Evolutionary conservation across 2,888 invertebrate species (phyloP), one percentile per base, ranked within the genome.

Genomic region (Xylota sylvarum): DNA sequence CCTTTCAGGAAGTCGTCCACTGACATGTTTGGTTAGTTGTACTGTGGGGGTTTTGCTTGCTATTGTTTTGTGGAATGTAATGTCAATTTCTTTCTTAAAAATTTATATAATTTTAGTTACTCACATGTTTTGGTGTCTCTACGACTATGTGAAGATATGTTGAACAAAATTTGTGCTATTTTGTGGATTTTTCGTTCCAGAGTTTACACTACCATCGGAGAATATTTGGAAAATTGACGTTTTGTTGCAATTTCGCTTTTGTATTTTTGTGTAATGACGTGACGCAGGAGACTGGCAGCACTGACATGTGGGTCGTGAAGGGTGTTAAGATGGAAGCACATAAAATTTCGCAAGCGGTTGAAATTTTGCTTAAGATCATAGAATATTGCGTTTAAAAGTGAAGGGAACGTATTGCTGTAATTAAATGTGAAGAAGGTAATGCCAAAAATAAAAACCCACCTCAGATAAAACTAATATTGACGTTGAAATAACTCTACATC

Each of bases 1-100:
- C 97, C 98, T 93, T 97, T 97, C 88, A 98, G 93, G 92, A 98
- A 98, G 91, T 98, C 97, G 89, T 96, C 96, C 88, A 97, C 96
- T 89, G 97, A 97, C 97, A 92, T 91, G 58, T 86, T 87, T 73
- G 19, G 43, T 50, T 69, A 64, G 37, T 76, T 85, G 74, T 79
- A 70, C 48, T 64, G 60, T 56, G 46, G 19, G 23, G 55, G 56
- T 40, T 56, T 32, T 56, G 27, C 10, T 55, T 32, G 30, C 50
- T 76, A 12, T 62, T 37, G 14, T 73, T 37, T 40, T 64, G 7
- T 14, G 27, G 7, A 35, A 32, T 50, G n/a, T 6, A 60, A 72
- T 35, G n/a, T 35, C 4, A 48, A 35, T 12, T 10, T 6, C 3
- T 2, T 10, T 2, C 5, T 19, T 4, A 55, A 12, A n/a, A 23